Evolutionary conservation across 1,140 invertebrate species (phyloP), one percentile per base, ranked within the genome.

Genomic region (Cotesia vestalis): DNA sequence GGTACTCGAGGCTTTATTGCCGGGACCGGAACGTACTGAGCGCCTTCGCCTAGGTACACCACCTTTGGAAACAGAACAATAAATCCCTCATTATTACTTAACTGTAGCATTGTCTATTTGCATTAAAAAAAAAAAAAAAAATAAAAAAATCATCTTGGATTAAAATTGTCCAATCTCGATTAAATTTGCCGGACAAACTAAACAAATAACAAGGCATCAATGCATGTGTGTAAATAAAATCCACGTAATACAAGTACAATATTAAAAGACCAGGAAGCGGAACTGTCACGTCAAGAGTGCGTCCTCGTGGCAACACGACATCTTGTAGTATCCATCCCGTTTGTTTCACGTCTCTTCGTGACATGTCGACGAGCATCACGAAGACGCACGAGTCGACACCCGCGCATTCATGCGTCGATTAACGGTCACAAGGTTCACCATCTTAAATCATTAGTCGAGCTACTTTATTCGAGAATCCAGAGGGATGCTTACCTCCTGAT

Each of bases 21-120:
- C 46, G 89, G 90, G 69, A 94, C 88, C 34, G 93, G 92, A 20
- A 93, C 89, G 82, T 93, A 94, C 52, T 89, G 89, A 74, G 89
- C 89, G 68, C 91, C 90, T 36, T 92, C 91, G 3, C 91, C 90
- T 40, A 93, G 86, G 77, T 92, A 93, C 63, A 92, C 90, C 77
- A 92, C 91, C 92, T 92, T 11, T 11, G 40, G 40, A 5, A 46
- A 46, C 40, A 8, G 40, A 46, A 27, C 27, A 27, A 27, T 27
- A 27, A 27, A 27, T 17, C 17, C 17, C 17, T 17, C 17, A 17
- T 17, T 17, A 17, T 27, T 27, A 2, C 27, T 27, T 27, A 27
- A 27, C 27, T 27, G 27, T 2, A 27, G 27, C 27, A 27, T 27
- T 27, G 27, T 27, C 27, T 27, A 27, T 27, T 27, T 27, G 27